A percentile compares a stretch with the other conserved stretches of the same genome.
These are phyloP conservation scores for Eupithecia inturbata DNA, from an alignment of 2,888 invertebrate species.

Conservation along the genomic window DNA sequence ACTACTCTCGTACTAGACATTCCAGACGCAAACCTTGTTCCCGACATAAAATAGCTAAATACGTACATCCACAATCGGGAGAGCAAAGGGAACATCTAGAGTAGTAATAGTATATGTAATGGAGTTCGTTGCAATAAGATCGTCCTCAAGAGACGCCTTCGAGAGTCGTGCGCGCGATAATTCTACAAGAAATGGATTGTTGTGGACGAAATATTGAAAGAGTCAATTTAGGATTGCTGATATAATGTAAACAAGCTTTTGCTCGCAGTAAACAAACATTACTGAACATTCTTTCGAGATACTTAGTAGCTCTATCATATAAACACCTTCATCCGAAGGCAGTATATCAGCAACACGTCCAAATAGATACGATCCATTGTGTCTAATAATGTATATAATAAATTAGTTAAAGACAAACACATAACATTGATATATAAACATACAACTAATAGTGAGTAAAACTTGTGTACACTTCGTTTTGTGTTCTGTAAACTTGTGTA, in stretches of 20 bases:
- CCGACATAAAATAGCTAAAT: not conserved
- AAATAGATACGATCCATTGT: too few relatives aligned
- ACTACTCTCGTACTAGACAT: not conserved
- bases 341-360: too few relatives aligned
- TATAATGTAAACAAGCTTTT: not conserved
- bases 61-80: not conserved
- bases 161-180: not conserved
- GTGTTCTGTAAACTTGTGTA: too few relatives aligned
- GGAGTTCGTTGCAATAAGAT: slow-evolving; percentile 18
- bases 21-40: not conserved
- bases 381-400: too few relatives aligned
- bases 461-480: too few relatives aligned
- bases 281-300: not conserved
- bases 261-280: too few relatives aligned
- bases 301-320: not conserved
- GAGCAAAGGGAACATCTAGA: not conserved
- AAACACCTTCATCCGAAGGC: too few relatives aligned
- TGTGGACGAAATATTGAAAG: not conserved
- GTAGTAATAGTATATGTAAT: not conserved
- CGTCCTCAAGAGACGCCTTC: slow-evolving; percentile 14
- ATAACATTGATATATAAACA: too few relatives aligned
- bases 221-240: not conserved
- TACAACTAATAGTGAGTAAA: too few relatives aligned
- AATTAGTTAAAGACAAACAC: too few relatives aligned
- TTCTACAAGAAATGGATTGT: slow-evolving; percentile 1